Percentiles rank a stretch among this genome's conserved stretches.
phyloP scores from a whole-genome alignment of 2,888 invertebrate genomes.

The Formica aserva region DNA sequence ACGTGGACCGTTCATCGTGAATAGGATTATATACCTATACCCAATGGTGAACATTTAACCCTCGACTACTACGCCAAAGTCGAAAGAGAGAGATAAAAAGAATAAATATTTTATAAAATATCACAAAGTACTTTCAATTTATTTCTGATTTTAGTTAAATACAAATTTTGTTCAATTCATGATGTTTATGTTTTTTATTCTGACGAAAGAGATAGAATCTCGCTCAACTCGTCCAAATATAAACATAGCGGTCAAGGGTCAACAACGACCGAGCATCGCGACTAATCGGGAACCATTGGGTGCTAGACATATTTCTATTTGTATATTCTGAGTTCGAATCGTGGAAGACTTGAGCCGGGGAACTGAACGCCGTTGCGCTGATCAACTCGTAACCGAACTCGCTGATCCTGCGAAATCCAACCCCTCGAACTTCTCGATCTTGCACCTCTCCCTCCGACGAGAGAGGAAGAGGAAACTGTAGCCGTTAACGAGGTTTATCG shows the following conservation, averaged over 20 bases:
- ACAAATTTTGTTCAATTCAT: neutral
- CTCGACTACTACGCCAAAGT: constrained; percentile 17
- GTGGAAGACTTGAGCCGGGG: constrained; percentile 59
- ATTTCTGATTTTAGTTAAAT: neutral
- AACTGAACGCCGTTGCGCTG: constrained; percentile 20
- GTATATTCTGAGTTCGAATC: constrained; percentile 63
- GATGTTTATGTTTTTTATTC: neutral
- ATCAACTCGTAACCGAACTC: constrained; percentile 20
- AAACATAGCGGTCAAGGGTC: constrained; percentile 12
- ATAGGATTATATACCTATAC: constrained; percentile 63
- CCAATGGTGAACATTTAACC: constrained; percentile 59
- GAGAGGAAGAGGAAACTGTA: neutral
- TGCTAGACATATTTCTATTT: constrained; percentile 63
- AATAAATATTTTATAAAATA: neutral
- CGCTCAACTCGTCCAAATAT: neutral
- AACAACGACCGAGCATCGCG: constrained; percentile 29
- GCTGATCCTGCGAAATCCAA: constrained; percentile 10
- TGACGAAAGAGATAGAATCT: neutral
- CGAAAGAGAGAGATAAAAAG: neutral
- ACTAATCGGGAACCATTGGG: constrained; percentile 58
- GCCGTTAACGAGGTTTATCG: constrained; percentile 39
- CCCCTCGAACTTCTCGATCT: neutral
- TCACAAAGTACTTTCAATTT: neutral
- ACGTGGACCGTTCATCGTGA: constrained; percentile 63
- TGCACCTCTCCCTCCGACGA: neutral